phyloP scores from a whole-genome alignment of 37 sponge, comb jelly and placozoan species.

The Lycopodina hypogea region DNA sequence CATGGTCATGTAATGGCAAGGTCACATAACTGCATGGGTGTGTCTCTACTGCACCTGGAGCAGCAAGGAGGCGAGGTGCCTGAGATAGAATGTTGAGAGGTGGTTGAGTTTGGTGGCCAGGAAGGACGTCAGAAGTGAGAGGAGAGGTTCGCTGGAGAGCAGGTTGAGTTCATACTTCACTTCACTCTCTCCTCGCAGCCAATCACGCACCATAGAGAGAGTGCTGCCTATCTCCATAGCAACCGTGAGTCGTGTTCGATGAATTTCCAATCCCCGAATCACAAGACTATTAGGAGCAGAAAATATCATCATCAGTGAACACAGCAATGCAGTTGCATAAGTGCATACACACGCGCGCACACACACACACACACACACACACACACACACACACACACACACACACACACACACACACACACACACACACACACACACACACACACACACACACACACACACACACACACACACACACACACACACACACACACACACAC shows the following conservation, averaged over 20 bases:
- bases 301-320: too few species aligned
- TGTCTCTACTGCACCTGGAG: constrained; percentile 38
- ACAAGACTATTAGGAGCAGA: constrained; percentile 23
- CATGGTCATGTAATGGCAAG: too few species aligned
- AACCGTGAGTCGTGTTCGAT: constrained; percentile 12
- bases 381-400: too few species aligned
- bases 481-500: too few species aligned
- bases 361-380: too few species aligned
- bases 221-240: constrained; percentile 30
- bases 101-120: constrained; percentile 16
- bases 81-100: background rate
- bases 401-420: too few species aligned
- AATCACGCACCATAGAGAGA: constrained; percentile 9
- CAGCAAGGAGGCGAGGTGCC: constrained; percentile 43
- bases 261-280: constrained; percentile 28
- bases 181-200: constrained; percentile 7
- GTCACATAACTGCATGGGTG: too few species aligned
- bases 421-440: too few species aligned
- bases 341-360: too few species aligned
- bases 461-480: too few species aligned
- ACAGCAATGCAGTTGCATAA: too few species aligned
- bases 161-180: constrained; percentile 31
- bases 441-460: too few species aligned
- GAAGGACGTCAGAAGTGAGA: constrained; percentile 11
- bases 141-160: constrained; percentile 5